Conservation (phyloP, 2,113 vertebrate species). For the Tautogolabrus adspersus region DNA sequence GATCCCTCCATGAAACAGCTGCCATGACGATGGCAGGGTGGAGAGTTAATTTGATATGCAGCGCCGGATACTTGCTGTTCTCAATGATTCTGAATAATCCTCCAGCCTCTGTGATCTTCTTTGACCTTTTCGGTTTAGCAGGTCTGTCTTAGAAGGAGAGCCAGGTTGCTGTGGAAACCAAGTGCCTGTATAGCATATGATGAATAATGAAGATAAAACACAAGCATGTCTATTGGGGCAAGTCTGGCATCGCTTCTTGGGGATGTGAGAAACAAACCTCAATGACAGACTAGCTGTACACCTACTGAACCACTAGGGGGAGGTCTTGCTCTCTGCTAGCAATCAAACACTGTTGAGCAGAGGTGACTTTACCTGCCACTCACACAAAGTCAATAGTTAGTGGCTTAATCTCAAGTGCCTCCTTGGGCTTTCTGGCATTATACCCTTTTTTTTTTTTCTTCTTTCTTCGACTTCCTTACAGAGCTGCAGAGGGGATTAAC, state of each 20-base stretch:
- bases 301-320: conserved; percentile 61
- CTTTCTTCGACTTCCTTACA: conserved; percentile 30
- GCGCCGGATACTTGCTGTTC: conserved; percentile 13
- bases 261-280: background rate
- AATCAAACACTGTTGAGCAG: background rate
- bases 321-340: conserved; percentile 56
- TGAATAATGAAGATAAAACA: conserved; percentile 36
- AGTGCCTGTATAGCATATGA: background rate
- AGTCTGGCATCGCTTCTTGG: background rate
- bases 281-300: background rate
- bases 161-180: conserved; percentile 37
- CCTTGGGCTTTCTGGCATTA: conserved; percentile 59
- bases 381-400: conserved; percentile 66
- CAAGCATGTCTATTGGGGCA: background rate
- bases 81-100: conserved; percentile 44
- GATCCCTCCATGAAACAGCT: background rate
- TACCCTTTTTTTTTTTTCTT: conserved; percentile 3
- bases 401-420: conserved; percentile 70
- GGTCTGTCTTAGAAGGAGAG: background rate
- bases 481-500: conserved; percentile 62
- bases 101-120: conserved; percentile 16
- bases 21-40: background rate
- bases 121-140: conserved; percentile 42
- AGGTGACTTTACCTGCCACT: conserved; percentile 77
- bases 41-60: conserved; percentile 34